Conservation (phyloP, 2,797 vertebrate genomes). For the Bradypus variegatus region DNA sequence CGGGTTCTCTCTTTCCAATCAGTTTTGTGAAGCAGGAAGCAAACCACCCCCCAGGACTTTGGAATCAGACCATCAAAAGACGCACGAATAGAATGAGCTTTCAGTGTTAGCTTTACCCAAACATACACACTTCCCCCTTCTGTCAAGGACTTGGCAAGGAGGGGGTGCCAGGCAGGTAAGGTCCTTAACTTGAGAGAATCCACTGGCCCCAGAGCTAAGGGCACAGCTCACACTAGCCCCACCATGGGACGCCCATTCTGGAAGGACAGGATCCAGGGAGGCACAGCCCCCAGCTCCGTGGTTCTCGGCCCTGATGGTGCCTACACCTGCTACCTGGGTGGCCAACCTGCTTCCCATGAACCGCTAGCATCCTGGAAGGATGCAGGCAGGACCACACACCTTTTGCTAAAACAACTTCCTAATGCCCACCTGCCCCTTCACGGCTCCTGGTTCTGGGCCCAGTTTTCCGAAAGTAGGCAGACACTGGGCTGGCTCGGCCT, state of each 20-base stretch:
- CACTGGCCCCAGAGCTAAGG: not conserved
- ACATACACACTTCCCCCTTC: not conserved
- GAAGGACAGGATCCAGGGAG: no score
- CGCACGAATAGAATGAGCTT: not conserved
- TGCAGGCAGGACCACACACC: not conserved
- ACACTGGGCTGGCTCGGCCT: not conserved
- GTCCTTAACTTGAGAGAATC: not conserved
- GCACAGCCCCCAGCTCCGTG: no score
- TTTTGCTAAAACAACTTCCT: conserved; percentile 18
- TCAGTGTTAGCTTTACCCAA: not conserved
- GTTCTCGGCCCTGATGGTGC: no score
- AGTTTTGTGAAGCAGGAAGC: not conserved
- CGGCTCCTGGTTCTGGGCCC: not conserved
- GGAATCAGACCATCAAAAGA: not conserved
- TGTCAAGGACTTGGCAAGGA: not conserved
- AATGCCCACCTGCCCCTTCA: not conserved
- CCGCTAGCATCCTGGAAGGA: not conserved
- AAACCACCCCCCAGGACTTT: not conserved
- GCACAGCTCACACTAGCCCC: not conserved
- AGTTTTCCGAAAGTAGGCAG: conserved; percentile 14
- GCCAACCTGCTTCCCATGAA: not conserved
- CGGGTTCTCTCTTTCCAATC: no score
- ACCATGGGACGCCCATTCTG: no score
- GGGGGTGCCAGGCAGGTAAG: not conserved
- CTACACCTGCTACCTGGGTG: not conserved